Conservation (phyloP, 2,888 invertebrate species). For the Corbicula japonica region DNA sequence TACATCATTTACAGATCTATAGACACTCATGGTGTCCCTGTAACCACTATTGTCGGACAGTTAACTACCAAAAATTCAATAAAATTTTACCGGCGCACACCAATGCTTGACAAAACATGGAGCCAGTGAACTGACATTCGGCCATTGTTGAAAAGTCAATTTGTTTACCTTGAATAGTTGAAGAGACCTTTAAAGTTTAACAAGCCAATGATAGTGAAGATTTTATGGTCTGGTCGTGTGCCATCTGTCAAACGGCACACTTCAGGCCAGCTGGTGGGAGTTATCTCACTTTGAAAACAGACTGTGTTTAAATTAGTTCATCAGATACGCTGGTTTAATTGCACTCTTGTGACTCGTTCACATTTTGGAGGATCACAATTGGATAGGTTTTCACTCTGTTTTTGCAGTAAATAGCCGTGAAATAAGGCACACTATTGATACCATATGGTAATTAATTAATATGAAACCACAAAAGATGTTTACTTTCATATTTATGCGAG, state of each 20-base stretch:
- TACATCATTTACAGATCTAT: no score
- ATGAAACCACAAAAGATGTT: no score
- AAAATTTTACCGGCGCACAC: no score
- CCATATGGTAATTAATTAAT: slow-evolving; percentile 23
- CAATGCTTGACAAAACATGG: slow-evolving; percentile 8
- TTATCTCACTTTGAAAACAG: slow-evolving; percentile 47
- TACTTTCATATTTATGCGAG: no score
- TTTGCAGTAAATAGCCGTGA: slow-evolving; percentile 39
- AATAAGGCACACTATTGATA: slow-evolving; percentile 27
- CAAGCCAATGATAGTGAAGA: slow-evolving; percentile 33
- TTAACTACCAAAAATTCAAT: no score
- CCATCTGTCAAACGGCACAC: slow-evolving; percentile 64
- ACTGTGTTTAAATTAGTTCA: slow-evolving; percentile 36
- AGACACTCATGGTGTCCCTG: no score
- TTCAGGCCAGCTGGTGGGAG: slow-evolving; percentile 62
- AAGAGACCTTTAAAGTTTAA: slow-evolving; percentile 7
- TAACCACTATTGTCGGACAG: no score
- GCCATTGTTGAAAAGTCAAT: slow-evolving; percentile 10
- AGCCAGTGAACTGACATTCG: background rate
- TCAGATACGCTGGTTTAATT: slow-evolving; percentile 43
- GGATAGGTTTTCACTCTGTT: background rate
- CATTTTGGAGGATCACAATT: slow-evolving; percentile 24
- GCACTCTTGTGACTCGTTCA: slow-evolving; percentile 28
- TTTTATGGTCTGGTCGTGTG: slow-evolving; percentile 62
- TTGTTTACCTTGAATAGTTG: slow-evolving; percentile 27